phyloP scores from a whole-genome alignment of 2,113 vertebrate species.

The Chaetorhynchus papuensis region DNA sequence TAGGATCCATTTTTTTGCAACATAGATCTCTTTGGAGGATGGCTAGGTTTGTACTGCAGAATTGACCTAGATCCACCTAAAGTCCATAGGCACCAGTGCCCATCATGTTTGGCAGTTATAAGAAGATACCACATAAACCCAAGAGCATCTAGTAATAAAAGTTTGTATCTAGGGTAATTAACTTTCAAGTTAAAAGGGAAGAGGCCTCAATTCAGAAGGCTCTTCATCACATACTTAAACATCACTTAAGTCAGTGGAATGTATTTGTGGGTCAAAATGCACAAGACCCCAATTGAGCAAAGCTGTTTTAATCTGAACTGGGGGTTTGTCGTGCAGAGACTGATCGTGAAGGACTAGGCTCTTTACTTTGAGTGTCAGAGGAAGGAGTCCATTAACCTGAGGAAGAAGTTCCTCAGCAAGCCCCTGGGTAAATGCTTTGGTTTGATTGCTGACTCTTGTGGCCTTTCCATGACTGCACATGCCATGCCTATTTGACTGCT shows the following conservation, averaged over 20 bases:
- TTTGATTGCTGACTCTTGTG: background rate
- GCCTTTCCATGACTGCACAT: conserved; percentile 31
- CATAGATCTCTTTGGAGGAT: background rate
- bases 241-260: background rate
- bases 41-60: background rate
- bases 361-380: background rate
- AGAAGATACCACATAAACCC: background rate
- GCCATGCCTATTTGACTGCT: background rate
- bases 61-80: background rate
- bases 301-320: background rate
- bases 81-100: background rate
- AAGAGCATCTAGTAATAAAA: background rate
- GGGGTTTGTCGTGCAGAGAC: background rate
- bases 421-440: background rate
- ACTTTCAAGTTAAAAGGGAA: background rate
- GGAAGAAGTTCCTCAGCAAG: background rate
- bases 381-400: background rate
- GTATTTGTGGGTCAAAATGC: background rate
- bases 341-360: background rate
- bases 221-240: background rate
- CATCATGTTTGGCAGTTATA: background rate
- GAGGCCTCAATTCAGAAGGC: background rate
- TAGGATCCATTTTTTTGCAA: background rate
- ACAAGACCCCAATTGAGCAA: background rate
- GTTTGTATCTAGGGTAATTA: background rate